phyloP scores from a whole-genome alignment of 1,140 invertebrate species.

The Bombus affinis region DNA sequence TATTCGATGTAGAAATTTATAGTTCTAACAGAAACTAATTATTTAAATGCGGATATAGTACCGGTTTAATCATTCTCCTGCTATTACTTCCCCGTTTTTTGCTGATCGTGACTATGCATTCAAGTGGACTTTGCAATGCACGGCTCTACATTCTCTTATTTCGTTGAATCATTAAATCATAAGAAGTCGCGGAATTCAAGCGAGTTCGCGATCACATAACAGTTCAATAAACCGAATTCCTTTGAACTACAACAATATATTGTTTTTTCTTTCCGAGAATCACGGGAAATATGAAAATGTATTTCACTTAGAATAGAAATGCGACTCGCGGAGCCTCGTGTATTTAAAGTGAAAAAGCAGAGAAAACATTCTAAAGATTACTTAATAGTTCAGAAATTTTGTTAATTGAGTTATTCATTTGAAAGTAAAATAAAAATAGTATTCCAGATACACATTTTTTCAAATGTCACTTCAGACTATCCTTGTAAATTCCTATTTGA shows the following conservation, averaged over 20 bases:
- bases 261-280: background rate
- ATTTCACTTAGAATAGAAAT: background rate
- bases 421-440: too few relatives aligned
- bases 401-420: too few relatives aligned
- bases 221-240: constrained; percentile 25
- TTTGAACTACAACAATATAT: background rate
- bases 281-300: background rate
- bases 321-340: background rate
- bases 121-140: constrained; percentile 26
- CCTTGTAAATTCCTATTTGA: too few relatives aligned
- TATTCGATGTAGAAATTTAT: background rate
- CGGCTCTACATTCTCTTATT: background rate
- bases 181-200: background rate
- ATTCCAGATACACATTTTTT: too few relatives aligned
- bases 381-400: background rate
- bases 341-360: background rate
- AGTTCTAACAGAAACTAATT: background rate
- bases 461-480: too few relatives aligned
- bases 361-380: background rate
- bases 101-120: constrained; percentile 25
- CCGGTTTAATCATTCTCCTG: too few relatives aligned
- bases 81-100: background rate
- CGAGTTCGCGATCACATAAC: background rate
- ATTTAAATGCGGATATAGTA: background rate
- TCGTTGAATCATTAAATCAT: constrained; percentile 28